Conservation (phyloP, 2,888 invertebrate species). For the Bombylius discolor region DNA sequence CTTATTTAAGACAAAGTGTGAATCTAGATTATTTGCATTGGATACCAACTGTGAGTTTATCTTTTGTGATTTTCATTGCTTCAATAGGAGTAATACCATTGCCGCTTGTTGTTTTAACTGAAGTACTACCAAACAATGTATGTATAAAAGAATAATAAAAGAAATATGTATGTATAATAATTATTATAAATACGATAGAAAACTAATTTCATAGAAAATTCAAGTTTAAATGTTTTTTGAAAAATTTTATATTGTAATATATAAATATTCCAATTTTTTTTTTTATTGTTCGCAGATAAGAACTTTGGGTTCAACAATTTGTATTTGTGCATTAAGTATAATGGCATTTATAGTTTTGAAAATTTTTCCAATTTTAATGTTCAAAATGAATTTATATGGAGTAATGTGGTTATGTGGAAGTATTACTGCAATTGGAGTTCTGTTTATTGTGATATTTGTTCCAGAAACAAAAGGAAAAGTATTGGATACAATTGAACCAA, state of each 20-base stretch:
- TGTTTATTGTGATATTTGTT: constrained; percentile 25
- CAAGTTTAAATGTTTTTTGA: neutral
- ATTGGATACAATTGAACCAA: neutral
- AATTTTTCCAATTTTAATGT: constrained; percentile 25
- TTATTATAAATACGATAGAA: neutral
- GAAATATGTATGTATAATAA: neutral
- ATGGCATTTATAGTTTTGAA: constrained; percentile 25
- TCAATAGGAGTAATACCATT: constrained; percentile 28
- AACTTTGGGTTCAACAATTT: constrained; percentile 22
- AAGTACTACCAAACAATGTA: constrained; percentile 31
- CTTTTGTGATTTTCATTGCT: constrained; percentile 23
- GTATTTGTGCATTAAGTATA: constrained; percentile 21
- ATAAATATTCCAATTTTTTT: neutral
- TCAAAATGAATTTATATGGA: constrained; percentile 21
- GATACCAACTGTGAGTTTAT: constrained; percentile 27
- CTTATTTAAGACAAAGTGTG: constrained; percentile 17
- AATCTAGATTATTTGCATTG: constrained; percentile 19
- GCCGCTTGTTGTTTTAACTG: constrained; percentile 27
- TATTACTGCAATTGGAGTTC: constrained; percentile 21
- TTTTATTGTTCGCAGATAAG: constrained; percentile 23
- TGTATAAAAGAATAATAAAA: neutral
- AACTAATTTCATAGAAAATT: neutral
- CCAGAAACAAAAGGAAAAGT: constrained; percentile 30
- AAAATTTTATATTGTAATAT: neutral
- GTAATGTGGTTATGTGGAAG: constrained; percentile 29